Percentiles rank a stretch among this genome's conserved stretches.
These are phyloP conservation scores for Geopemphigus sp. DNA, from an alignment of 1,140 invertebrate species.

Conservation along the genomic window DNA sequence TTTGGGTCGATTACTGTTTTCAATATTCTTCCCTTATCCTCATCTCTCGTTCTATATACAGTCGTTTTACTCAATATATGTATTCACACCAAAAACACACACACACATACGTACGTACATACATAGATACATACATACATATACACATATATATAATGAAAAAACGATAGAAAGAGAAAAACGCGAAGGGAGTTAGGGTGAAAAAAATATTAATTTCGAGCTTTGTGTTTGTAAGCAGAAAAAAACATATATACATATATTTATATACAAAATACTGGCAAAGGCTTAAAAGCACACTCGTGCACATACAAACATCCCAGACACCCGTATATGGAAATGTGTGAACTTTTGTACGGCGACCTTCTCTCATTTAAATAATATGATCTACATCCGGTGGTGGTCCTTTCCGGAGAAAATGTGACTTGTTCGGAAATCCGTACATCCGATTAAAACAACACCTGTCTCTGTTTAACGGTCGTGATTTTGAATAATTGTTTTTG, in stretches of 20 bases:
- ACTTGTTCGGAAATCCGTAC: constrained; percentile 29
- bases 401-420: constrained; percentile 23
- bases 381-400: constrained; percentile 9
- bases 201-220: constrained; percentile 47
- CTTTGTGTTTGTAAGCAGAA: constrained; percentile 35
- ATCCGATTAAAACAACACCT: constrained; percentile 38
- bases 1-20: constrained; percentile 45
- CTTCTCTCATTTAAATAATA: constrained; percentile 47
- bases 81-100: too few species aligned
- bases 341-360: constrained; percentile 24
- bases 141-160: not conserved
- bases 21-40: constrained; percentile 9
- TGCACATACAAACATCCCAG: too few species aligned
- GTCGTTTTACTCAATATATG: constrained; percentile 28
- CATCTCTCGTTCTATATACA: not conserved
- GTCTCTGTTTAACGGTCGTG: constrained; percentile 29
- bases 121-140: constrained; percentile 17
- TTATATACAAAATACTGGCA: constrained; percentile 19
- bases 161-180: not conserved
- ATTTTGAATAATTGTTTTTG: constrained; percentile 37
- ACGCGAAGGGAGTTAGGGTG: not conserved
- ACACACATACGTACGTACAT: too few species aligned
- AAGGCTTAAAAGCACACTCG: constrained; percentile 9
- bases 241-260: constrained; percentile 13
- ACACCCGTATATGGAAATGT: constrained; percentile 25